Evolutionary conservation across 2,888 invertebrate species (phyloP).

Genomic region (Sabellastarte sp.): DNA sequence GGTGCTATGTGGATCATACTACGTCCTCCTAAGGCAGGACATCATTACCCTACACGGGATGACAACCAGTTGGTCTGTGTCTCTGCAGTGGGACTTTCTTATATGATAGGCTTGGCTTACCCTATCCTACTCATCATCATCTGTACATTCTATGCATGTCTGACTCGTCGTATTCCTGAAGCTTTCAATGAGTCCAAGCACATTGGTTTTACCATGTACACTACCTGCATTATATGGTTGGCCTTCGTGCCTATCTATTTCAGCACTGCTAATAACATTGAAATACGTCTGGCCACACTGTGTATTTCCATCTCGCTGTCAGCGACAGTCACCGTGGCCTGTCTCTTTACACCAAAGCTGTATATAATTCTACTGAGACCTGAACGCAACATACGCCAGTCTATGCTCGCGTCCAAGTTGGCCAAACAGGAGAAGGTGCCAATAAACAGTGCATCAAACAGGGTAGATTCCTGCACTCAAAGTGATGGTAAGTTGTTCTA

Average conservation of each 20-base stretch:
- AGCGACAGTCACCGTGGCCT: conserved; percentile 88
- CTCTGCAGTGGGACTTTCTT: conserved; percentile 65
- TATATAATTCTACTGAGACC: conserved; percentile 87
- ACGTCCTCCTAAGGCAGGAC: conserved; percentile 83
- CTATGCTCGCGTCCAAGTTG: conserved; percentile 47
- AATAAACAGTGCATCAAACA: not conserved
- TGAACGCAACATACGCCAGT: conserved; percentile 82
- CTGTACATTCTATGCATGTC: conserved; percentile 60
- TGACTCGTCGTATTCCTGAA: conserved; percentile 61
- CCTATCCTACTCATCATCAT: conserved; percentile 85
- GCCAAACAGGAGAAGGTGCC: not conserved
- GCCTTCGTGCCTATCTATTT: conserved; percentile 68
- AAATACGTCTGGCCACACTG: conserved; percentile 90
- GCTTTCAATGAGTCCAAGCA: conserved; percentile 62
- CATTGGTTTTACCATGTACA: conserved; percentile 77
- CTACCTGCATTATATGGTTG: conserved; percentile 73
- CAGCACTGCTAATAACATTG: conserved; percentile 64
- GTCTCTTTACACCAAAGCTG: conserved; percentile 89
- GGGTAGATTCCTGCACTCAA: too few species aligned
- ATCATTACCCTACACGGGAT: conserved; percentile 86
- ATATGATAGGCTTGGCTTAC: conserved; percentile 71
- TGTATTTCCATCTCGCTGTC: conserved; percentile 92
- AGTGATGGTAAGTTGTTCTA: too few species aligned
- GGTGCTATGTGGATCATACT: conserved; percentile 90
- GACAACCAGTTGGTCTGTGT: conserved; percentile 87